Evolutionary conservation across 2,888 invertebrate genomes (phyloP), one percentile per base, ranked within the genome.

Genomic region (Conops quadrifasciatus): DNA sequence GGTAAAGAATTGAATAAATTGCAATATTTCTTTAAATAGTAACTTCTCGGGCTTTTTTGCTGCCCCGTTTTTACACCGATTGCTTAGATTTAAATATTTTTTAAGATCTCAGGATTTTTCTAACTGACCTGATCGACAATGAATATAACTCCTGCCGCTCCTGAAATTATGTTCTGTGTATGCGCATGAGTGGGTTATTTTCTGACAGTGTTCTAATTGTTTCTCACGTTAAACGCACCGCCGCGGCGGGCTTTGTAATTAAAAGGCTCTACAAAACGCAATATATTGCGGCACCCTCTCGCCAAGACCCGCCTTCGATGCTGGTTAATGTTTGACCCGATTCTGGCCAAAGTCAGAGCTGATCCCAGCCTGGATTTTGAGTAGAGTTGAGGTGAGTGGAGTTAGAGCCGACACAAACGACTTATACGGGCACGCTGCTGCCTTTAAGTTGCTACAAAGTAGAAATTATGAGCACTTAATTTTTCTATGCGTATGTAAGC

Each of bases 391-490:
- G n/a, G n/a, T n/a, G n/a, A n/a, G n/a, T n/a, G n/a, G n/a, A n/a
- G n/a, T n/a, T n/a, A n/a, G n/a, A n/a, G n/a, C n/a, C n/a, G n/a
- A n/a, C n/a, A n/a, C n/a, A n/a, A 11, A 11, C 11, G n/a, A 21
- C n/a, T 19, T 21, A 1, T 21, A 21, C 19, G 9, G 58, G 28
- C 24, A 26, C 26, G 16, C 2, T 26, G 26, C 15, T 58, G 58
- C 63, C 16, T 63, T 63, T 9, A 47, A 21, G 45, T 19, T 47
- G 47, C 28, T 47, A 16, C 63, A 47, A 63, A 47, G 63, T 63
- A 21, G 13, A 63, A 63, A 24, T 63, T 63, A 63, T 47, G 63
- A 62, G 45, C 63, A 63, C 63, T 63, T 63, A 28, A 58, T 28
- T 58, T 58, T 58, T 58, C 24, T 58, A 58, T 24, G 28, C 58